These are phyloP conservation scores for Campaea margaritaria DNA, from an alignment of 2,888 invertebrate species.

Conservation along the genomic window DNA sequence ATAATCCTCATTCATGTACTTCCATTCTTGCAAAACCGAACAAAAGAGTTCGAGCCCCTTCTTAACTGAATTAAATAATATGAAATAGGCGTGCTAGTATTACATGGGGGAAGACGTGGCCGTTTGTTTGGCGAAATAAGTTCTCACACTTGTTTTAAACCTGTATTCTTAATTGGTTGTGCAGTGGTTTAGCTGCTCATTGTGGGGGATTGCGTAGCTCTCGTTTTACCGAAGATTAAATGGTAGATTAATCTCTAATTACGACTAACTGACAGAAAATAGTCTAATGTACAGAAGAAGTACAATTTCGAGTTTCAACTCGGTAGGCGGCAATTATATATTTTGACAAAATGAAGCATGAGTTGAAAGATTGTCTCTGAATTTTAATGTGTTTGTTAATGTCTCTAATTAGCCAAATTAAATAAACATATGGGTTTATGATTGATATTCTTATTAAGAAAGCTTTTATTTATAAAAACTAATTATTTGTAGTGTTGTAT, in stretches of 20 bases:
- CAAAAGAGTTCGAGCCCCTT: conserved; percentile 49
- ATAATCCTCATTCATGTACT: conserved; percentile 23
- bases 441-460: not conserved
- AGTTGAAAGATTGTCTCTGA: no score
- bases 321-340: no score
- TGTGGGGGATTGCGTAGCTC: conserved; percentile 22
- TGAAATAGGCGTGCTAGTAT: conserved; percentile 70
- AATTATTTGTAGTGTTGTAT: conserved; percentile 13
- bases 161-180: conserved; percentile 36
- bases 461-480: not conserved
- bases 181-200: conserved; percentile 24
- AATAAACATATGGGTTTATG: no score
- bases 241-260: conserved; percentile 26
- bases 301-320: no score
- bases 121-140: conserved; percentile 44
- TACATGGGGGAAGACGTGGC: conserved; percentile 44
- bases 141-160: conserved; percentile 58
- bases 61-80: conserved; percentile 55
- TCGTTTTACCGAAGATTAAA: conserved; percentile 20
- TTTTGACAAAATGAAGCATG: no score
- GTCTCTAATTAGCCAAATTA: no score
- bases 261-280: conserved; percentile 17
- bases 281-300: no score
- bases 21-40: conserved; percentile 45
- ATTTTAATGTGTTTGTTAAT: no score